Percentiles rank a stretch among this genome's conserved stretches.
Evolutionary conservation across 2,113 vertebrate species (phyloP).

Genomic region (Cyprinodon tularosa): DNA sequence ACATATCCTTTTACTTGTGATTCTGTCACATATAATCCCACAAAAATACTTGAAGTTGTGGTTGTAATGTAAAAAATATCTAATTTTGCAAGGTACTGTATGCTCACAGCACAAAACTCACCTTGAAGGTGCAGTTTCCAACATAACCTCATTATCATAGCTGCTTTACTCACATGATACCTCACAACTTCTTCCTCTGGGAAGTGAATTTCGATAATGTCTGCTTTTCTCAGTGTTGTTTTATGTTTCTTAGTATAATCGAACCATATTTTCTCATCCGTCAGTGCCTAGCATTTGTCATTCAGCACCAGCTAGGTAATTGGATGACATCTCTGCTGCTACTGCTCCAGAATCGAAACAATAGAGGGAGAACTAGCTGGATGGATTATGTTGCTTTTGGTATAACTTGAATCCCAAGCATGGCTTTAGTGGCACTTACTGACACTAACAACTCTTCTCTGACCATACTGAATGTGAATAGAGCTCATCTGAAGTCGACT

Average conservation of each 20-base stretch:
- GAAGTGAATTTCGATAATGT: constrained; percentile 52
- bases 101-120: constrained; percentile 41
- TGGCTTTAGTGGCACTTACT: constrained; percentile 76
- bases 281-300: constrained; percentile 62
- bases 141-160: constrained; percentile 28
- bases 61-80: no score
- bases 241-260: constrained; percentile 18
- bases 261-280: constrained; percentile 51
- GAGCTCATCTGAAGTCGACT: constrained; percentile 86
- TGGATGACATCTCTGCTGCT: constrained; percentile 30
- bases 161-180: constrained; percentile 51
- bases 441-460: constrained; percentile 76
- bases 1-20: background rate
- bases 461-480: constrained; percentile 89
- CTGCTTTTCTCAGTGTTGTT: constrained; percentile 34
- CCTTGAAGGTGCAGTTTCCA: constrained; percentile 6
- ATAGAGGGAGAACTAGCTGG: constrained; percentile 7
- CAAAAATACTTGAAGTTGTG: background rate
- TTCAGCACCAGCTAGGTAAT: constrained; percentile 45
- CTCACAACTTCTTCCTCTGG: constrained; percentile 45
- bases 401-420: constrained; percentile 82
- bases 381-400: constrained; percentile 68
- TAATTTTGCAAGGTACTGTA: background rate
- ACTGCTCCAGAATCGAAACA: constrained; percentile 62
- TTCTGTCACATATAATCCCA: background rate